These are phyloP conservation scores for Pedionomus torquatus DNA, from an alignment of 2,113 vertebrate species.

Conservation along the genomic window DNA sequence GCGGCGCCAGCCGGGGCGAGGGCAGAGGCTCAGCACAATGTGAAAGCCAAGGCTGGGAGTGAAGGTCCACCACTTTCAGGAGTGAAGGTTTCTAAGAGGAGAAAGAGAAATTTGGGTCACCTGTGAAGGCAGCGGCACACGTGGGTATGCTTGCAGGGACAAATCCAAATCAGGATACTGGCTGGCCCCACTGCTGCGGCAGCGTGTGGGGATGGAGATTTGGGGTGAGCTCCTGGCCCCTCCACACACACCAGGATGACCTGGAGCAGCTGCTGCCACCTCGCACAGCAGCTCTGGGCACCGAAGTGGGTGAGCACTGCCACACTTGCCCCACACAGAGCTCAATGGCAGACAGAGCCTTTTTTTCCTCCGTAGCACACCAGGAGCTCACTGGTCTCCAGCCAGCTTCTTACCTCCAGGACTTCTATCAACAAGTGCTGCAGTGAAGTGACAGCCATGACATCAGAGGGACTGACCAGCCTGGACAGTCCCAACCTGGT, in stretches of 20 bases:
- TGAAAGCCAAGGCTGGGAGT: neutral
- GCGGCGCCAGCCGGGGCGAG: neutral
- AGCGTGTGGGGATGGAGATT: neutral
- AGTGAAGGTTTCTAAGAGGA: neutral
- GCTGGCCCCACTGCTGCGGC: neutral
- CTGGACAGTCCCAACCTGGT: rapidly evolving
- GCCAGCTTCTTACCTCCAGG: neutral
- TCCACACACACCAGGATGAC: neutral
- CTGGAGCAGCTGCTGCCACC: neutral
- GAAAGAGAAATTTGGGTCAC: neutral
- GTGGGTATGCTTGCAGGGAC: rapidly evolving
- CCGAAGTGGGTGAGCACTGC: neutral
- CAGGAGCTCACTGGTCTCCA: neutral
- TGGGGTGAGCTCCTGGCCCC: neutral
- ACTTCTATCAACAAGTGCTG: neutral
- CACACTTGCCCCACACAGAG: rapidly evolving
- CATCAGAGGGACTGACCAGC: neutral
- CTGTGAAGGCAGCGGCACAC: neutral
- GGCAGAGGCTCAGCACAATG: neutral
- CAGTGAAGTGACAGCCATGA: rapidly evolving
- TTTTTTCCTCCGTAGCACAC: neutral
- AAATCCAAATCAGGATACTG: rapidly evolving
- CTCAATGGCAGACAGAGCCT: neutral
- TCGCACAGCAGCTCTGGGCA: neutral
- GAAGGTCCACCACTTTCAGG: neutral